phyloP scores from a whole-genome alignment of 2,797 vertebrate genomes.

The Buceros bicornis region DNA sequence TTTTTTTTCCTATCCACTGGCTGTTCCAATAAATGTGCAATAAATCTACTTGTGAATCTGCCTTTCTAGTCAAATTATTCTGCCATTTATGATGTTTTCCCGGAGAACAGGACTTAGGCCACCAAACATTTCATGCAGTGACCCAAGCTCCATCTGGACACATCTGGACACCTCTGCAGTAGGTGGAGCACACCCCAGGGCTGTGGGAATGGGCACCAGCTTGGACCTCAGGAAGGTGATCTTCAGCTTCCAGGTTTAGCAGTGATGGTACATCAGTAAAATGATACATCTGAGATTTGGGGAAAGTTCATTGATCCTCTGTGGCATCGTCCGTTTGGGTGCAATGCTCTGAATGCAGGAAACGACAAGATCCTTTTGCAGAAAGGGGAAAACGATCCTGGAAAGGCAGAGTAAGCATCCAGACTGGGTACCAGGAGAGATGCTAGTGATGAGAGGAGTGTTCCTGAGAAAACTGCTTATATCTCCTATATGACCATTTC shows the following conservation, averaged over 20 bases:
- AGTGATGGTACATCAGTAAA: background rate
- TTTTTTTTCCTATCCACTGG: background rate
- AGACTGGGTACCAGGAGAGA: background rate
- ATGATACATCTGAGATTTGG: background rate
- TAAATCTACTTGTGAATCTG: background rate
- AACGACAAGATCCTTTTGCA: background rate
- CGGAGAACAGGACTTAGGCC: background rate
- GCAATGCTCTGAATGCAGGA: background rate
- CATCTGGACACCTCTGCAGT: background rate
- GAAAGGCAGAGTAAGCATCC: background rate
- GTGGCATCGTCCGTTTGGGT: background rate
- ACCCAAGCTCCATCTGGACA: background rate
- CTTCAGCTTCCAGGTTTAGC: background rate
- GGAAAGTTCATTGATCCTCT: background rate
- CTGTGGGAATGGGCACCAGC: background rate
- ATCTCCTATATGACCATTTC: background rate
- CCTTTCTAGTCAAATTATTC: background rate
- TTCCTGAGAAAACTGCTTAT: background rate
- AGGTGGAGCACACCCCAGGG: background rate
- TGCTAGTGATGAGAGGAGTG: background rate
- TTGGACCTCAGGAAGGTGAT: background rate
- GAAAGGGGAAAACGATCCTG: background rate
- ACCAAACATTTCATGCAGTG: background rate
- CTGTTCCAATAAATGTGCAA: background rate
- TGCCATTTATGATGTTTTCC: background rate